Evolutionary conservation across 1,140 invertebrate genomes (phyloP).

Genomic region (Teleopsis dalmanni): DNA sequence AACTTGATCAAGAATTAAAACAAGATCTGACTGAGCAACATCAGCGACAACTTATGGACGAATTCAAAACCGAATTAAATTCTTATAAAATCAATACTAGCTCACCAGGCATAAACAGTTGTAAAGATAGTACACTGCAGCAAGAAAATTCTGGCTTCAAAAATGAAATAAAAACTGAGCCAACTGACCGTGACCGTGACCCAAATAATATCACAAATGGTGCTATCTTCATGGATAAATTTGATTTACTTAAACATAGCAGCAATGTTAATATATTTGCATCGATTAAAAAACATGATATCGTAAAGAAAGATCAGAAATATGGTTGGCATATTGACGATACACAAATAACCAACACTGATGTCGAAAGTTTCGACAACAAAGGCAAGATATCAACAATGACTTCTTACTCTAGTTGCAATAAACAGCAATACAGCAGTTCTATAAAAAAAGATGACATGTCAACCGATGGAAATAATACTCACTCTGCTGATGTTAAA

Average conservation of each 20-base stretch:
- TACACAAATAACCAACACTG: not conserved
- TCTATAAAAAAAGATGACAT: conserved; percentile 15
- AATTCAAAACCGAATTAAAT: not conserved
- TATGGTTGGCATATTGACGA: not conserved
- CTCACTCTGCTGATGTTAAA: conserved; percentile 17
- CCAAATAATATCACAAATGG: not conserved
- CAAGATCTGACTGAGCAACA: not conserved
- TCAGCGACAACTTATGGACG: not conserved
- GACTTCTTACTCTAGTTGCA: conserved; percentile 1
- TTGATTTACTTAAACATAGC: conserved; percentile 35
- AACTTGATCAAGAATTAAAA: conserved; percentile 4
- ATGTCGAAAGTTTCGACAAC: not conserved
- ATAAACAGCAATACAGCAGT: conserved; percentile 17
- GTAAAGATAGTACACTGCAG: not conserved
- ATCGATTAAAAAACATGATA: not conserved
- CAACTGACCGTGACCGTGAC: conserved; percentile 14
- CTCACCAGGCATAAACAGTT: not conserved
- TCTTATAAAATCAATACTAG: not conserved
- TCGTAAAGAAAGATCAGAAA: conserved; percentile 8
- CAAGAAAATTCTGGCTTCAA: conserved; percentile 15
- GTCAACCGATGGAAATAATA: too few species aligned
- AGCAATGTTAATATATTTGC: conserved; percentile 2
- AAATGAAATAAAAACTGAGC: conserved; percentile 35
- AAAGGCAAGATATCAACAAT: not conserved
- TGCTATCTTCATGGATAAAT: conserved; percentile 19